Percentiles rank a stretch among this genome's conserved stretches.
phyloP scores from a whole-genome alignment of 2,888 invertebrate species.

The Argyresthia albistria region DNA sequence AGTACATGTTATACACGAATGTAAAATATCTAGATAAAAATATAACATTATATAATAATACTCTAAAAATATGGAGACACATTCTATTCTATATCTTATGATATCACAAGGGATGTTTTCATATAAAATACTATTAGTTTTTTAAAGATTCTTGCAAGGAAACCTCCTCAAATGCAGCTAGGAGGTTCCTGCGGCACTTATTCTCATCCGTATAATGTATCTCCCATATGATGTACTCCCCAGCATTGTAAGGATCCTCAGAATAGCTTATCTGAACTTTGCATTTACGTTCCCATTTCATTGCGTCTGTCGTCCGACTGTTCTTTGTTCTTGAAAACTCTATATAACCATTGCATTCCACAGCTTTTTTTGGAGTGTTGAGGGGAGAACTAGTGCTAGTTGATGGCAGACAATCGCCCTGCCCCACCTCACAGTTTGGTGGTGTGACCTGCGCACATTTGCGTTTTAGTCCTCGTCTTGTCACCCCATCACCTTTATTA shows the following conservation, averaged over 20 bases:
- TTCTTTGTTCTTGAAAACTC: conserved; percentile 53
- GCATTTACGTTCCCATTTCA: conserved; percentile 75
- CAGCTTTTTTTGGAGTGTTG: conserved; percentile 50
- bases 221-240: conserved; percentile 73
- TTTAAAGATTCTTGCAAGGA: conserved; percentile 29
- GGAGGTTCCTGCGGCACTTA: conserved; percentile 72
- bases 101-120: neutral
- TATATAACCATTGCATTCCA: conserved; percentile 60
- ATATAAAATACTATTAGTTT: conserved; percentile 12
- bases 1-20: neutral
- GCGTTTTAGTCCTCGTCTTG: conserved; percentile 26
- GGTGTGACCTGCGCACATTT: conserved; percentile 48
- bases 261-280: conserved; percentile 76
- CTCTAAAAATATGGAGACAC: conserved; percentile 1
- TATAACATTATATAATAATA: neutral
- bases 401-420: conserved; percentile 61
- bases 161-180: conserved; percentile 63
- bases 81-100: neutral
- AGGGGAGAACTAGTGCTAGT: conserved; percentile 49
- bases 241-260: conserved; percentile 57
- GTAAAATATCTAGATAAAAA: neutral
- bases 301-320: conserved; percentile 40
- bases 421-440: conserved; percentile 50
- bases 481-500: conserved; percentile 42
- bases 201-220: conserved; percentile 74